These are phyloP conservation scores for Lepidurus arcticus DNA, from an alignment of 1,140 invertebrate species.

Conservation along the genomic window DNA sequence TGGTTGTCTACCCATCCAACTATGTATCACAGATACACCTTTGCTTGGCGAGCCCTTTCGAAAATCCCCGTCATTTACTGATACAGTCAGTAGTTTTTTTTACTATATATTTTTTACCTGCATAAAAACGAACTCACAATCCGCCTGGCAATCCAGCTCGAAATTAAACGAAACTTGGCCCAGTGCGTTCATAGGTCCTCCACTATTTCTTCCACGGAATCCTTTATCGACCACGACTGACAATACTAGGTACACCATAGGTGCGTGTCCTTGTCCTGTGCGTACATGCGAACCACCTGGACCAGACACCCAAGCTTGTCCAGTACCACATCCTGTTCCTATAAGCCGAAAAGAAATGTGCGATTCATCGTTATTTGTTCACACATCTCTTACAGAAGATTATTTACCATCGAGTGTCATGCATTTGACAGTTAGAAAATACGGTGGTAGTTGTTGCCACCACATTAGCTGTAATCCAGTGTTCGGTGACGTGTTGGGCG, in stretches of 20 bases:
- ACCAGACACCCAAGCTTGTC: slow-evolving; percentile 45
- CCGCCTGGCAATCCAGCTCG: slow-evolving; percentile 48
- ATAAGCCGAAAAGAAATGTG: slow-evolving; percentile 33
- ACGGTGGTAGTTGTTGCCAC: slow-evolving; percentile 52
- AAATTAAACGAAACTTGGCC: slow-evolving; percentile 50
- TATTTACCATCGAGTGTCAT: slow-evolving; percentile 44
- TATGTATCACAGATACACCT: slow-evolving; percentile 45
- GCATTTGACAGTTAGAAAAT: slow-evolving; percentile 48
- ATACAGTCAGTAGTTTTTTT: not conserved
- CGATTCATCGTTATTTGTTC: slow-evolving; percentile 15
- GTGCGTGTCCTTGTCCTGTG: slow-evolving; percentile 46
- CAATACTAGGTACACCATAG: slow-evolving; percentile 49
- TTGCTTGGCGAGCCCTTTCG: slow-evolving; percentile 43
- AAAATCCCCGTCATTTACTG: not conserved
- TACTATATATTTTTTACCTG: slow-evolving; percentile 42
- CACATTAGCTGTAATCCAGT: slow-evolving; percentile 49
- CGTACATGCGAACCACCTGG: slow-evolving; percentile 46
- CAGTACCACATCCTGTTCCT: slow-evolving; percentile 43
- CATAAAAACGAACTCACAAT: slow-evolving; percentile 53
- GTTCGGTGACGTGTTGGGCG: slow-evolving; percentile 51
- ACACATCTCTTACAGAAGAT: slow-evolving; percentile 23
- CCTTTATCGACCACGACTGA: slow-evolving; percentile 47
- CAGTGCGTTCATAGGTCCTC: slow-evolving; percentile 39
- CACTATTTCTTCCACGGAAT: slow-evolving; percentile 46
- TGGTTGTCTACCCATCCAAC: slow-evolving; percentile 46